A percentile compares a stretch with the other conserved stretches of the same genome.
phyloP scores from a whole-genome alignment of 2,113 vertebrate species.

The Carollia perspicillata region DNA sequence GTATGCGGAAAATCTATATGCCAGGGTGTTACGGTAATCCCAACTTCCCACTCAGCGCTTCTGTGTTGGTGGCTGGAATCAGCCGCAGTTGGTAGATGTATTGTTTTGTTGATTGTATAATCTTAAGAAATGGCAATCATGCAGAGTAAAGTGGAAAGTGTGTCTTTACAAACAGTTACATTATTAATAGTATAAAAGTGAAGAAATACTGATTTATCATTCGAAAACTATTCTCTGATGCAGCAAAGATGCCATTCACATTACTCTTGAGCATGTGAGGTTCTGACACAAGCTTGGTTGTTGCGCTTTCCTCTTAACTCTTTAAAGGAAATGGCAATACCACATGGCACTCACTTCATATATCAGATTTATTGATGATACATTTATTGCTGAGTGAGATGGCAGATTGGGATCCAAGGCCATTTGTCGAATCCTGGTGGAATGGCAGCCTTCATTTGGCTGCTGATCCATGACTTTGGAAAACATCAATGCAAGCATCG shows the following conservation, averaged over 20 bases:
- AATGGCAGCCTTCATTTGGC: not conserved
- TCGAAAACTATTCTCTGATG: not conserved
- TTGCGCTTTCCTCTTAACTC: not conserved
- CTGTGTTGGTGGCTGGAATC: not conserved
- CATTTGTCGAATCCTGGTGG: not conserved
- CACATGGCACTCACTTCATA: not conserved
- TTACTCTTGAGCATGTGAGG: not conserved
- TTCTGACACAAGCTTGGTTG: not conserved
- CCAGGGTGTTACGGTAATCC: too few species aligned
- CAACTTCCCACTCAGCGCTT: accelerated
- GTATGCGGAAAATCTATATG: not conserved
- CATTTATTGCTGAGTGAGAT: not conserved
- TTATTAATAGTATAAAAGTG: not conserved
- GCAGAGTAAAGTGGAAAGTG: not conserved
- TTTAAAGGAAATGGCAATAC: not conserved
- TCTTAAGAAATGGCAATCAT: not conserved
- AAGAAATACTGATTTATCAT: not conserved
- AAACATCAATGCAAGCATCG: not conserved
- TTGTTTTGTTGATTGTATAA: not conserved
- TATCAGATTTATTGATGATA: not conserved
- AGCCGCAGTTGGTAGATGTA: not conserved
- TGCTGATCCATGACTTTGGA: not conserved
- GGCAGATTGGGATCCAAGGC: not conserved
- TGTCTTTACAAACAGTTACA: not conserved
- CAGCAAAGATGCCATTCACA: not conserved